phyloP scores from a whole-genome alignment of 2,113 vertebrate genomes.

The Oryzias melastigma region DNA sequence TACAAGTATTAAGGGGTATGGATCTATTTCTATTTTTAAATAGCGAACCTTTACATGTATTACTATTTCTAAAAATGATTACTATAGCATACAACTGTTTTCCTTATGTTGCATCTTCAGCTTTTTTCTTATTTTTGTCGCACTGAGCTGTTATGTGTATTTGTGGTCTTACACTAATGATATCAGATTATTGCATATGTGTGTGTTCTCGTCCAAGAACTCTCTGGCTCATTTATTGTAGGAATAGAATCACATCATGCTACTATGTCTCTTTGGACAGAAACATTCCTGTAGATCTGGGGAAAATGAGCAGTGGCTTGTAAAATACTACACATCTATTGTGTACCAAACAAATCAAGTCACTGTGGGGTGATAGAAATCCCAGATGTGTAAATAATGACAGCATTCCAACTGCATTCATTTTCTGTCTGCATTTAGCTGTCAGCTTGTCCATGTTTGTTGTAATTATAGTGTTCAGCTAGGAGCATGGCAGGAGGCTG shows the following conservation, averaged over 20 bases:
- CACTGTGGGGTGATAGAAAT: constrained; percentile 69
- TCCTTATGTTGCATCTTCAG: constrained; percentile 15
- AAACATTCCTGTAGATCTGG: constrained; percentile 54
- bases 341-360: constrained; percentile 72
- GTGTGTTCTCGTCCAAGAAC: constrained; percentile 8
- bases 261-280: constrained; percentile 68
- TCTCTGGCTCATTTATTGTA: constrained; percentile 66
- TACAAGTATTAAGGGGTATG: neutral
- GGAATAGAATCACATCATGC: constrained; percentile 70
- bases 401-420: constrained; percentile 71
- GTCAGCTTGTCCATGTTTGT: constrained; percentile 64
- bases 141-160: constrained; percentile 24
- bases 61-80: neutral
- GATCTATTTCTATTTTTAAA: too few species aligned
- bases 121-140: constrained; percentile 15
- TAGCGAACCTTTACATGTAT: too few species aligned
- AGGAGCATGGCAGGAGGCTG: constrained; percentile 39
- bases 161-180: constrained; percentile 39
- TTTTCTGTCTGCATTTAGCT: constrained; percentile 59
- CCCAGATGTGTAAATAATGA: constrained; percentile 75
- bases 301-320: constrained; percentile 71
- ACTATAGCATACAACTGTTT: neutral
- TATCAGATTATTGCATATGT: constrained; percentile 39
- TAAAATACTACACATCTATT: constrained; percentile 76
- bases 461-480: constrained; percentile 69